Base-by-base conservation (phyloP, 2,888 invertebrate genomes). In the Elysia crispata region DNA sequence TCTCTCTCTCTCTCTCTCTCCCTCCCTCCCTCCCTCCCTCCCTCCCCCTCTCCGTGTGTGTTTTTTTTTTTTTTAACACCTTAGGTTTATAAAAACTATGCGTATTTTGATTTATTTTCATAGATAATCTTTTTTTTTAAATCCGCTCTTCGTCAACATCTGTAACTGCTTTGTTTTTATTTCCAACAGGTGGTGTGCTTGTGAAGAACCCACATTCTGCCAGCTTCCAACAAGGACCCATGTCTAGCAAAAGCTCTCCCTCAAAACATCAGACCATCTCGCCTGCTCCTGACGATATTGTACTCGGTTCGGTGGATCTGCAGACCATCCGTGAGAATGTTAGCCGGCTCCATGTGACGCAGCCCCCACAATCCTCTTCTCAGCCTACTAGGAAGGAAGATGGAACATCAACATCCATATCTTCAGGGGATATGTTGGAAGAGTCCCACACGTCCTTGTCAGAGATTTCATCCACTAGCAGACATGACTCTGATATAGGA, bases 261-360 rank as follows among this genome's bases (percentile, higher is more conserved):
- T 66, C 73, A 28, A 73, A 79, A 31, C 79, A 79, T 13, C 1
- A 25, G 15, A 1, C n/a, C 20, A 25, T 30, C 50, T 72, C 62
- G 11, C 73, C 79, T 25, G 75, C 77, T 0, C 50, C 81, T 30
- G 85, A 85, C 62, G 85, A 85, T 80, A 85, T 85, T 1, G 83
- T 85, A 6, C 67, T 85, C 28, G 85, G 85, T n/a, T 73, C 80
- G 0, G 83, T 85, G n/a, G 82, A 85, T 75, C 80, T 85, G 15
- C 79, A 83, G 74, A 83, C 82, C 33, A 80, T 85, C 25, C 79
- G 83, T 64, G 81, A 83, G 60, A 85, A 83, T 20, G 85, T 85
- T 0, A 82, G 85, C 15, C 76, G 81, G 0, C 74, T 85, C 23
- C 80, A 79, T 23, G 75, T 80, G 54, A 76, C 76, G 20, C 33